Percentiles rank a stretch among this genome's conserved stretches.
Conservation (phyloP, 2,797 vertebrate species). For the Leucoraja ocellata region DNA sequence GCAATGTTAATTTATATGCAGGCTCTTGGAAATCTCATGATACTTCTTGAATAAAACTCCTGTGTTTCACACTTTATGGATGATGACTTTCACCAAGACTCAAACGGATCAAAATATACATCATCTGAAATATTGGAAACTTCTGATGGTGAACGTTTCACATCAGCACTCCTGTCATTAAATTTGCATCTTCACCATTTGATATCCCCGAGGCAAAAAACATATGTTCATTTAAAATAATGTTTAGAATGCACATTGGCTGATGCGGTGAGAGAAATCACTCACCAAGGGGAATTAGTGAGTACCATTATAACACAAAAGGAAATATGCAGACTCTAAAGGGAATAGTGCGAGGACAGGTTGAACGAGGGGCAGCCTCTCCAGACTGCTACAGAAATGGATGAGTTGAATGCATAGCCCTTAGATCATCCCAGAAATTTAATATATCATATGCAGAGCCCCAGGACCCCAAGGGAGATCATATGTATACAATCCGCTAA, state of each 20-base stretch:
- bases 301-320: not conserved
- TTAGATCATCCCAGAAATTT: conserved; percentile 27
- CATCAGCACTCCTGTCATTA: not conserved
- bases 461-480: not conserved
- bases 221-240: not conserved
- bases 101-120: not conserved
- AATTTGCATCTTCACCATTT: not conserved
- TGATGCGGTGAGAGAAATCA: not conserved
- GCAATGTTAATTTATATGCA: not conserved
- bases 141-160: not conserved
- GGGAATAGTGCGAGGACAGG: not conserved
- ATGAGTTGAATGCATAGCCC: conserved; percentile 9
- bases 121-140: conserved; percentile 16
- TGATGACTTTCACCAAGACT: not conserved
- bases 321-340: not conserved
- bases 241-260: not conserved
- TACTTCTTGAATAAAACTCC: not conserved
- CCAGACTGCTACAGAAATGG: conserved; percentile 16
- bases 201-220: not conserved
- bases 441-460: not conserved
- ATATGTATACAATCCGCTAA: conserved; percentile 5
- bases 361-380: not conserved
- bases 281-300: not conserved
- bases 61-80: not conserved
- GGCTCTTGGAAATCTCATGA: not conserved